phyloP scores from a whole-genome alignment of 2,113 vertebrate species.

The Cephalopholis sonnerati region DNA sequence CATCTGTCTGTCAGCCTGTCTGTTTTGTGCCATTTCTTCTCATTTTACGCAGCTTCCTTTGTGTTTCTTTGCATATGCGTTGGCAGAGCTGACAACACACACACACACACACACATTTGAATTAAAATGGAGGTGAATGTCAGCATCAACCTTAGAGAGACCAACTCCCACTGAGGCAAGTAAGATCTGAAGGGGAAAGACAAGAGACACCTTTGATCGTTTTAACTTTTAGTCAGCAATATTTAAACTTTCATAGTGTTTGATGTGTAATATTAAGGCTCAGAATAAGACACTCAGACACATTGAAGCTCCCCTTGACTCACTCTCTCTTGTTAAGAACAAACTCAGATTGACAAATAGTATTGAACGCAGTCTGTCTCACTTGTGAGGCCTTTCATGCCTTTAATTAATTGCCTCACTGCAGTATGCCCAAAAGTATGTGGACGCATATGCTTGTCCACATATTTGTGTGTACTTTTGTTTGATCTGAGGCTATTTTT shows the following conservation, averaged over 20 bases:
- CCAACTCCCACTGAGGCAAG: conserved; percentile 19
- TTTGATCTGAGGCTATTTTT: not conserved
- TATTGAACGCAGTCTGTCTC: not conserved
- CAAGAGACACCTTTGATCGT: conserved; percentile 39
- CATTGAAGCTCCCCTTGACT: not conserved
- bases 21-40: conserved; percentile 23
- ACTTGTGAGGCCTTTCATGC: not conserved
- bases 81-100: conserved; percentile 24
- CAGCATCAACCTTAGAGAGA: conserved; percentile 34
- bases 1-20: conserved; percentile 31
- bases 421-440: not conserved
- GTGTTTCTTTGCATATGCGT: conserved; percentile 5
- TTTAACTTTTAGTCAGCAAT: conserved; percentile 26
- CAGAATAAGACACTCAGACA: conserved; percentile 8
- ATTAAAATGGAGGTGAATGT: conserved; percentile 24
- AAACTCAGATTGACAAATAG: not conserved
- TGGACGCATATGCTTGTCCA: not conserved
- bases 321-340: not conserved
- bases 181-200: conserved; percentile 22
- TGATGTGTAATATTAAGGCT: conserved; percentile 25
- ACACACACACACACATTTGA: conserved; percentile 2
- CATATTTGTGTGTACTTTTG: not conserved
- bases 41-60: conserved; percentile 9
- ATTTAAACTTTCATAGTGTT: conserved; percentile 22
- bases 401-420: not conserved